phyloP scores from a whole-genome alignment of 2,113 vertebrate genomes.

The Channa argus region DNA sequence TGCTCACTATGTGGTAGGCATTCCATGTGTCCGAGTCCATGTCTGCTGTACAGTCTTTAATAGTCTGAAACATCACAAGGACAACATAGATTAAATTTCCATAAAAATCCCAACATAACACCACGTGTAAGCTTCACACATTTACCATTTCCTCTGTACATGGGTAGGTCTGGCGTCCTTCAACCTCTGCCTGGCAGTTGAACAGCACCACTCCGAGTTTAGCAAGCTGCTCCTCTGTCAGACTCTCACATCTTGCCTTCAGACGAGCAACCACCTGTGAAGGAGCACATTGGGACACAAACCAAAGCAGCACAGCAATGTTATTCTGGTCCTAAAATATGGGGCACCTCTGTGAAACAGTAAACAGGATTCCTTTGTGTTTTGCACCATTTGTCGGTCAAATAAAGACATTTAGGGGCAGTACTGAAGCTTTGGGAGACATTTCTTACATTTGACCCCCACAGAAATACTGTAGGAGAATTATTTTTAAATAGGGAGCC shows the following conservation, averaged over 20 bases:
- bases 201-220: constrained; percentile 82
- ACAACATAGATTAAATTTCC: background rate
- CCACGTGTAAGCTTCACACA: background rate
- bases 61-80: constrained; percentile 64
- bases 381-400: too few relatives aligned
- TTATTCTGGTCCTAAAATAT: too few relatives aligned
- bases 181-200: constrained; percentile 83
- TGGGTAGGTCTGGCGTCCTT: constrained; percentile 75
- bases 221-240: constrained; percentile 84
- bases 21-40: constrained; percentile 89
- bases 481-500: too few relatives aligned
- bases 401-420: too few relatives aligned
- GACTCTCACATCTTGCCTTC: constrained; percentile 72
- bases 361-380: too few relatives aligned
- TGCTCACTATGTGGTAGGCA: constrained; percentile 88
- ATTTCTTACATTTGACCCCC: too few relatives aligned
- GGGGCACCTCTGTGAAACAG: too few relatives aligned
- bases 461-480: too few relatives aligned
- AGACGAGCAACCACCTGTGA: constrained; percentile 78
- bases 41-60: constrained; percentile 83
- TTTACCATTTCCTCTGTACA: constrained; percentile 82
- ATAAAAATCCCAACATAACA: background rate
- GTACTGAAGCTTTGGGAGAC: too few relatives aligned
- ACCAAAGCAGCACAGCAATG: too few relatives aligned
- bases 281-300: background rate